phyloP scores from a whole-genome alignment of 2,888 invertebrate species.

The Yponomeuta plumbellus region DNA sequence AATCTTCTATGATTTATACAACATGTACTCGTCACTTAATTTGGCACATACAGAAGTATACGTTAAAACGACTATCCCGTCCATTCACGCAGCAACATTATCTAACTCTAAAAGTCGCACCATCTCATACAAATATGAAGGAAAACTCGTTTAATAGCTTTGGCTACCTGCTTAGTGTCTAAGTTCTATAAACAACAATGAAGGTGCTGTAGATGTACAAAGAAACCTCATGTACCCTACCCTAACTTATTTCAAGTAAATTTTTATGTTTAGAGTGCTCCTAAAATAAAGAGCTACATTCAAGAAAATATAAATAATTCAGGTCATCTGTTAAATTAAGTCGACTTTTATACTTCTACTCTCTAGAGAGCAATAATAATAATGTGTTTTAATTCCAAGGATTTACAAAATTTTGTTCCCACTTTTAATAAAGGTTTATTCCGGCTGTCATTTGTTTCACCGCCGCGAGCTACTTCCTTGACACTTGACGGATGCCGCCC shows the following conservation, averaged over 20 bases:
- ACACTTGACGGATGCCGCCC: neutral
- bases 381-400: slow-evolving; percentile 8
- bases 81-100: neutral
- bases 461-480: neutral
- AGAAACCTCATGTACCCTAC: too few relatives aligned
- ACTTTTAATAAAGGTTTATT: slow-evolving; percentile 7
- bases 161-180: too few relatives aligned
- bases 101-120: neutral
- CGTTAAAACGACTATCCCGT: neutral
- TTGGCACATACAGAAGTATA: slow-evolving; percentile 2
- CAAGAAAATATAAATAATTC: neutral
- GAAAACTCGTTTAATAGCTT: neutral
- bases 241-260: too few relatives aligned
- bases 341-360: neutral
- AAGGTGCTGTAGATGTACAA: too few relatives aligned
- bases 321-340: neutral
- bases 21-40: neutral
- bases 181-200: too few relatives aligned
- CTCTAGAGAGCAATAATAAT: slow-evolving; percentile 3
- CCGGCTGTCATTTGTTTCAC: neutral
- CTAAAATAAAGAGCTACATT: neutral
- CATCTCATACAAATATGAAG: neutral
- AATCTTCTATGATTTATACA: neutral
- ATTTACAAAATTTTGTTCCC: slow-evolving; percentile 16
- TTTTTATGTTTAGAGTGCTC: neutral